Base-by-base conservation (phyloP, 2,888 invertebrate species). In the Plebejus anna region DNA sequence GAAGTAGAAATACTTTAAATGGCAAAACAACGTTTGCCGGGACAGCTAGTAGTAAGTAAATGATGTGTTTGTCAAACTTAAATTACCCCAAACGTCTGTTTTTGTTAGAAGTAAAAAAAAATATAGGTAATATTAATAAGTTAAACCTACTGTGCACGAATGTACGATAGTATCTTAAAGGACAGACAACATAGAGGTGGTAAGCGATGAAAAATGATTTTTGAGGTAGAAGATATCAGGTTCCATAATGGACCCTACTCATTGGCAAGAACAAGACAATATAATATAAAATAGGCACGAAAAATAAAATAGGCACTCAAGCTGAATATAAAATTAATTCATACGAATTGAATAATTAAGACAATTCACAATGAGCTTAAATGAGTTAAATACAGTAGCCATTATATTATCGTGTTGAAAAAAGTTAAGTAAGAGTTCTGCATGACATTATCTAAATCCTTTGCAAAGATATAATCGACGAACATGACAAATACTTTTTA, bases 141-240 rank as follows among this genome's bases (percentile, higher is more conserved):
- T 70, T 78, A 78, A 78, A 75, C 76, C 77, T 79, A 76, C 78
- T 79, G 82, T 80, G 75, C 80, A 75, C 81, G 84, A 84, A 77
- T 82, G 84, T 88, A 82, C 84, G 73, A 79, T 80, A 80, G 79
- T 82, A 84, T 84, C 81, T 80, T 22, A 22, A 83, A 84, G 83
- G 87, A 86, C 87, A 89, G 89, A 89, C 90, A 88, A 89, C 89
- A 86, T 84, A 83, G 55, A 55, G 82, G 82, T 82, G 82, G 85
- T 89, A 89, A 91, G 87, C 89, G 85, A 82, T 89, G 89, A 91
- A 85, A 89, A 87, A 91, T 83, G 89, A 88, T 84, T 85, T 83
- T 85, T 89, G 89, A 90, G 91, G 87, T 87, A 89, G 87, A 87
- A 85, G 90, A 90, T 90, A 87, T 87, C 87, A 86, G 84, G 84